phyloP scores from a whole-genome alignment of 2,113 vertebrate species.

The Cryptotis parvus region DNA sequence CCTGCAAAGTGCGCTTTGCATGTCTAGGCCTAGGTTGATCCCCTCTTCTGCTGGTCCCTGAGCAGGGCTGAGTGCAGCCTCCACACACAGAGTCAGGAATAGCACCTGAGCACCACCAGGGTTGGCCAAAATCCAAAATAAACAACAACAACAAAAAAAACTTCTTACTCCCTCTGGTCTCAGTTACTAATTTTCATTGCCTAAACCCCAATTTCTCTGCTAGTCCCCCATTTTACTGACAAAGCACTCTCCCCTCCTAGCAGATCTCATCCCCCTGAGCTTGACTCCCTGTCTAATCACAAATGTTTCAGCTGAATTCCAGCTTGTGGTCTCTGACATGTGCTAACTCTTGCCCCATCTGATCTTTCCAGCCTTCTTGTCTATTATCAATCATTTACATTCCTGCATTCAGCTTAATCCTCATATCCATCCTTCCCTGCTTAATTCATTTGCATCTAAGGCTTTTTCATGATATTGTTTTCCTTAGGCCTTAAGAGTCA shows the following conservation, averaged over 20 bases:
- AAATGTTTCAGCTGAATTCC: background rate
- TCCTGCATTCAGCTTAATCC: background rate
- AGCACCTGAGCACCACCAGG: too few species aligned
- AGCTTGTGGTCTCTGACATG: background rate
- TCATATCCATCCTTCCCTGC: background rate
- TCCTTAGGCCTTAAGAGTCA: slow-evolving; percentile 24
- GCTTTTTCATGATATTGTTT: background rate
- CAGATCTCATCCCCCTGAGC: background rate
- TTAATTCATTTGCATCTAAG: slow-evolving; percentile 56
- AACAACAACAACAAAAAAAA: too few species aligned
- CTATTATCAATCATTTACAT: slow-evolving; percentile 5
- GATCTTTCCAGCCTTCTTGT: background rate
- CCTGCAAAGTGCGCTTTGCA: too few species aligned
- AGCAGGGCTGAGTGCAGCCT: too few species aligned
- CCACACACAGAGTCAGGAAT: too few species aligned
- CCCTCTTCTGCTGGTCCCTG: too few species aligned
- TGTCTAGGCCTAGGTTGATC: too few species aligned
- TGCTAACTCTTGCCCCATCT: background rate
- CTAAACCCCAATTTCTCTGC: background rate
- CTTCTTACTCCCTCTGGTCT: background rate
- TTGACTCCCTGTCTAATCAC: background rate
- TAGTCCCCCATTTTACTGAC: background rate
- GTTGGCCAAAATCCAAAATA: too few species aligned
- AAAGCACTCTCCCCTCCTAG: background rate
- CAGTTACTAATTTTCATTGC: background rate